Evolutionary conservation across 2,888 invertebrate species (phyloP).

Genomic region (Stenichneumon culpator): DNA sequence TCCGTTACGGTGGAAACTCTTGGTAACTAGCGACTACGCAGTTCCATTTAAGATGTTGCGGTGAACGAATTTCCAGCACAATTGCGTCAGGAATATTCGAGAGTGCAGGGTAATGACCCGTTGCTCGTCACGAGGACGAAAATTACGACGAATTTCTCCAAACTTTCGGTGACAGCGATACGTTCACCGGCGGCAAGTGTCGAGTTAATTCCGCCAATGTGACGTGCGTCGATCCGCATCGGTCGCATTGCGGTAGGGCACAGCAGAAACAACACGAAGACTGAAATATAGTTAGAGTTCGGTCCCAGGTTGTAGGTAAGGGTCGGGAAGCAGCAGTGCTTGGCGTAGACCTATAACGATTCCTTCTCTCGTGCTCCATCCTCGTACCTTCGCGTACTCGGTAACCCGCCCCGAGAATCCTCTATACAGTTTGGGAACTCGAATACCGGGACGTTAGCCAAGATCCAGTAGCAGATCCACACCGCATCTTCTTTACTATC

Average conservation of each 20-base stretch:
- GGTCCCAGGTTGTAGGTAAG: conserved; percentile 40
- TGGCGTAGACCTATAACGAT: conserved; percentile 27
- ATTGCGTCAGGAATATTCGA: not conserved
- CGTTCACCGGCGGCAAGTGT: not conserved
- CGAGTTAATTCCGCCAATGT: conserved; percentile 12
- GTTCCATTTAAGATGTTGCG: not conserved
- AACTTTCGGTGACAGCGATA: not conserved
- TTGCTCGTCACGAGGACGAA: not conserved
- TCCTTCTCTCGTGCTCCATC: conserved; percentile 19
- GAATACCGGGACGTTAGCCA: conserved; percentile 72
- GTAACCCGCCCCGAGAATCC: conserved; percentile 27
- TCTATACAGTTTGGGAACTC: conserved; percentile 74
- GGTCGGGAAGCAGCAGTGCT: conserved; percentile 39
- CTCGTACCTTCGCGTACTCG: conserved; percentile 1
- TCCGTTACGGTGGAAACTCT: not conserved
- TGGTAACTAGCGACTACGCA: not conserved
- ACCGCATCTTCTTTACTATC: conserved; percentile 54
- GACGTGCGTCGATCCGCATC: conserved; percentile 58
- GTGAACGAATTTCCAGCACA: not conserved
- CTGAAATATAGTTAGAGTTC: conserved; percentile 11
- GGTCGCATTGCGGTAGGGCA: conserved; percentile 65
- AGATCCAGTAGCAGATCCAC: conserved; percentile 60
- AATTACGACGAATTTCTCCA: not conserved
- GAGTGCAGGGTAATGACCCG: not conserved
- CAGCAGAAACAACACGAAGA: conserved; percentile 32